Base-by-base conservation (phyloP, 2,113 vertebrate species). In the Bos indicus region DNA sequence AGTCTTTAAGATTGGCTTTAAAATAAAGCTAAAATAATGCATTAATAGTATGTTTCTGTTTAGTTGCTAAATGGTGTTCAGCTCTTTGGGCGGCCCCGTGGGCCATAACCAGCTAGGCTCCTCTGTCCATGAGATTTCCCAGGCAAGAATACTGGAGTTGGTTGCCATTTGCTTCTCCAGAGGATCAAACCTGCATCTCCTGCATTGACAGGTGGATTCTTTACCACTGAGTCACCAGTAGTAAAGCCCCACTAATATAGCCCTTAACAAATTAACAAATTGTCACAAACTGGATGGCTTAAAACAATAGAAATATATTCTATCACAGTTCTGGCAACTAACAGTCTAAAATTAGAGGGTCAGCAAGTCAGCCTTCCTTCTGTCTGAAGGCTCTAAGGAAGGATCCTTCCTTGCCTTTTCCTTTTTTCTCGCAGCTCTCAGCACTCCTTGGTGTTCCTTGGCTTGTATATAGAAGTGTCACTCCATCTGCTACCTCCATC, bases 401-500 rank as follows among this genome's bases (percentile, higher is more conserved):
- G 26, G 64, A 52, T 15, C 10, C 13, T 30, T 30, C 17, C 13
- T 82, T 60, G 11, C 14, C 33, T 74, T 51, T 43, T 17, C 13
- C 36, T 62, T 56, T 17, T 30, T 19, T 78, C 26, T 54, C 14
- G 13, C 54, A 40, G 26, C 40, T 67, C 5, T 3, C 19, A 85
- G 6, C 16, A 19, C 14, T 60, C 56, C 6, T 54, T 17, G 28
- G 33, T 7, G 1, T 7, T 30, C 15, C 36, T 13, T 3, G 5
- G 2, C 43, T 62, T 57, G 1, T 16, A 13, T 52, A 14, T 4
- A 12, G 4, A 46, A 16, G 9, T 1, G 26, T 74, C 26, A 28
- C 19, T 48, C 6, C 8, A 5, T 0, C 36, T 1, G 5, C 59
- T 26, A 1, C 67, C 43, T 54, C 28, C 26, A 13, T 28, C 40